These are phyloP conservation scores for Aptenodytes patagonicus DNA, from an alignment of 2,113 vertebrate species.

Conservation along the genomic window DNA sequence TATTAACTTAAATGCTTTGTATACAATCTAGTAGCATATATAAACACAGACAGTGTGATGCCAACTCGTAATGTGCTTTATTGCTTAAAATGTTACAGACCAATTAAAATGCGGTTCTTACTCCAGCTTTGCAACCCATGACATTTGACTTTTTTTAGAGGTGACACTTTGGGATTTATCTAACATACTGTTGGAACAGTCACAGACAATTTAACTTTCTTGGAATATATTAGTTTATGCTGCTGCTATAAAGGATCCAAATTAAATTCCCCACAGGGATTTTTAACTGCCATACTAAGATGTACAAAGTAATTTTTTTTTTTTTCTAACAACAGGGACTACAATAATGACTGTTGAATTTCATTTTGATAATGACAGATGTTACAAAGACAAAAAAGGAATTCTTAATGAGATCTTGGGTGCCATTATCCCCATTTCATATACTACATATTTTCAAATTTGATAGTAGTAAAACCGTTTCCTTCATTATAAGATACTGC, in stretches of 20 bases:
- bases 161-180: neutral
- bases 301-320: neutral
- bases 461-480: neutral
- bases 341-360: conserved; percentile 16
- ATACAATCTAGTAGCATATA: too few relatives aligned
- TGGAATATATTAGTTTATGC: neutral
- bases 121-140: neutral
- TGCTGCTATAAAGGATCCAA: conserved; percentile 26
- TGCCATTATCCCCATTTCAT: neutral
- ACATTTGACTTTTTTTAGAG: neutral
- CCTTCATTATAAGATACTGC: neutral
- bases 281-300: conserved; percentile 39
- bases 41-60: neutral
- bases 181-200: neutral
- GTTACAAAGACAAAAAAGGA: conserved; percentile 23
- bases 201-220: conserved; percentile 37
- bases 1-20: neutral
- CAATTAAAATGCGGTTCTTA: neutral
- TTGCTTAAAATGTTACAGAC: neutral
- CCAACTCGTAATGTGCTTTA: neutral
- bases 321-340: neutral
- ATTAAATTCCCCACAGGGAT: conserved; percentile 39
- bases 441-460: neutral
- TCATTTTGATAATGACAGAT: conserved; percentile 48
- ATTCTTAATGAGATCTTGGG: conserved; percentile 23